Evolutionary conservation across 2,113 vertebrate genomes (phyloP).

Genomic region (Falcunculus frontatus): DNA sequence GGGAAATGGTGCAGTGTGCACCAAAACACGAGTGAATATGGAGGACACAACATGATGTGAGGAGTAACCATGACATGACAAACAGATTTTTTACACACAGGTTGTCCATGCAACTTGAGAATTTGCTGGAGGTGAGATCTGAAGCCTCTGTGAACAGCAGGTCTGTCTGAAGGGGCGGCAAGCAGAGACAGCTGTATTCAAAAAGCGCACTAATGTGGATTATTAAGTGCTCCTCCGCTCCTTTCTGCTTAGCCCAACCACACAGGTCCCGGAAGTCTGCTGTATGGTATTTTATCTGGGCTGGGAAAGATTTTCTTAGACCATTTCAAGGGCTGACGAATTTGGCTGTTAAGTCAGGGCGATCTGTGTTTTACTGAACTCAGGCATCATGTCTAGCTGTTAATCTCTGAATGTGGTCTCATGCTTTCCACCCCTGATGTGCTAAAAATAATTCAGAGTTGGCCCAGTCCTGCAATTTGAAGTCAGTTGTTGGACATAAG

Average conservation of each 20-base stretch:
- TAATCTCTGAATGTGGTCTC: background rate
- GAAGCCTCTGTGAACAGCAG: background rate
- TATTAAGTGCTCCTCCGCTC: background rate
- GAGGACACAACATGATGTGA: rapidly evolving
- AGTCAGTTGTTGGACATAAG: background rate
- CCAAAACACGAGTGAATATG: rapidly evolving
- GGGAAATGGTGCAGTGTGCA: rapidly evolving
- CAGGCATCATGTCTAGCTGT: background rate
- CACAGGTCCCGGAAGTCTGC: background rate
- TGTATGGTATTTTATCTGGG: background rate
- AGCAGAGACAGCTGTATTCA: background rate
- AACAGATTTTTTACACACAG: background rate
- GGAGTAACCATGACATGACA: rapidly evolving
- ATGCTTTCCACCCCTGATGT: background rate
- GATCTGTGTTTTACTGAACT: background rate
- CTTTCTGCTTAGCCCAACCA: background rate
- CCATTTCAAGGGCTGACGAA: background rate
- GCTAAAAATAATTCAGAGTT: background rate
- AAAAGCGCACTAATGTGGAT: rapidly evolving
- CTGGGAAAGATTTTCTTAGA: background rate
- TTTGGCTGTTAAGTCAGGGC: background rate
- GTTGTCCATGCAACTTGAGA: background rate
- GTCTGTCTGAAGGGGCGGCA: background rate
- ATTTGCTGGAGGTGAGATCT: background rate
- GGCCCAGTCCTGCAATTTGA: background rate